Base-by-base conservation (phyloP, 2,113 vertebrate species). In the Tetrax tetrax region DNA sequence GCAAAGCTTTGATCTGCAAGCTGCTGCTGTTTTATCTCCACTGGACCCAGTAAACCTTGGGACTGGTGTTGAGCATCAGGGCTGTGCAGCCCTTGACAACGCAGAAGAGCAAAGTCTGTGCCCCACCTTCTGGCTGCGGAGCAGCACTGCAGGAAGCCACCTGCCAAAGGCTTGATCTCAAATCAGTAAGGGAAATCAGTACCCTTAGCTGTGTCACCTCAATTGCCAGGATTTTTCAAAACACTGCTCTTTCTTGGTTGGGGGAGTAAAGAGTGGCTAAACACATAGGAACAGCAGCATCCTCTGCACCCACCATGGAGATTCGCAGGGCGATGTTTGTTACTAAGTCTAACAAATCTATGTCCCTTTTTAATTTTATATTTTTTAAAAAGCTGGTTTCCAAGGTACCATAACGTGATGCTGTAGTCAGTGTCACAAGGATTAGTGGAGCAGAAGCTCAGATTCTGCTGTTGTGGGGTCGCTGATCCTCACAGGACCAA, bases 81-180 rank as follows among this genome's bases (percentile, higher is more conserved):
- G 2, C 43, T 2, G 11, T 1, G 24, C 45, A 9, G 7, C 28
- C 41, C 41, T 16, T 43, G 41, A 14, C 5, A 54, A 4, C n/a
- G 6, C 3, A 9, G 27, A 17, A 1, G 37, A 37, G 81, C 87
- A 64, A 64, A 72, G 72, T 72, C 96, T 24, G 82, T 66, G 92
- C 97, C 87, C 97, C 97, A 90, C 63, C 95, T 96, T 12, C 93
- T 72, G 97, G 96, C 85, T 87, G 86, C 83, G 2, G 76, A 15
- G 1, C 79, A 65, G 54, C 94, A 90, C 83, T 96, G 90, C 94
- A 84, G 41, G 59, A 3, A 61, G 33, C 4, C 43, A 1, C 3
- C 53, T 11, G 27, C 22, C 43, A 3, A 21, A 41, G 14, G 4
- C 24, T 33, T 5, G 22, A 4, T 27, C 27, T 28, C 5, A n/a